Evolutionary conservation across 2,888 invertebrate genomes (phyloP).

Genomic region (Cyclophora albipunctata): DNA sequence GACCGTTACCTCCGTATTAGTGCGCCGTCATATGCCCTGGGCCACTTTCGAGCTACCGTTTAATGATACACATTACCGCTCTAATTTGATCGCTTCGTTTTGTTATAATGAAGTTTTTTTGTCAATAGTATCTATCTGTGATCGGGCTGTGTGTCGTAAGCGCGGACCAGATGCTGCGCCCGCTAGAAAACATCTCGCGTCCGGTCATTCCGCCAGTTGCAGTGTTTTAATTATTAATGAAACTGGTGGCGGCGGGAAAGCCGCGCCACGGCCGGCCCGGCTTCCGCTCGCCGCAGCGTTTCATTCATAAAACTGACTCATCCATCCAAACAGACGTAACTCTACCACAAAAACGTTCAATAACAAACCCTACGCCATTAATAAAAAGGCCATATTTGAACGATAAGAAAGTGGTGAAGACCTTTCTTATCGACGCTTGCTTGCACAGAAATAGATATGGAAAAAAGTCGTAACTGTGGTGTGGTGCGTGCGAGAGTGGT

Average conservation of each 20-base stretch:
- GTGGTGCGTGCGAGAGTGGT: conserved; percentile 65
- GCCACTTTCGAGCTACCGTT: conserved; percentile 49
- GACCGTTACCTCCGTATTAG: conserved; percentile 54
- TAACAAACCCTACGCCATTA: conserved; percentile 33
- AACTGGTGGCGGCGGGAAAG: conserved; percentile 71
- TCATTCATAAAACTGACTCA: conserved; percentile 68
- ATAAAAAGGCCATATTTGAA: conserved; percentile 29
- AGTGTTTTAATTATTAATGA: conserved; percentile 74
- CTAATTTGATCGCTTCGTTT: conserved; percentile 24
- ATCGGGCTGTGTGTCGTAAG: conserved; percentile 15
- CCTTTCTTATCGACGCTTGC: conserved; percentile 27
- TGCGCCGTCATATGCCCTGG: conserved; percentile 44
- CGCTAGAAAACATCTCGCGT: conserved; percentile 71
- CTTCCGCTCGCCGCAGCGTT: conserved; percentile 73
- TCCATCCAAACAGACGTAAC: conserved; percentile 30
- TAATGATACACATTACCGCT: conserved; percentile 45
- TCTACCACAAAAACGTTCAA: conserved; percentile 22
- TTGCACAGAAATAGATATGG: conserved; percentile 58
- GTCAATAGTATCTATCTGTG: conserved; percentile 10
- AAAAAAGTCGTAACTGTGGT: conserved; percentile 65
- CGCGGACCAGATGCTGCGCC: conserved; percentile 42
- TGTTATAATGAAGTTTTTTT: conserved; percentile 19
- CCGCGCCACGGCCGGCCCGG: conserved; percentile 67
- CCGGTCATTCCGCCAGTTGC: conserved; percentile 69
- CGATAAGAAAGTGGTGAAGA: conserved; percentile 16